These are phyloP conservation scores for Syngnathus rostellatus DNA, from an alignment of 2,797 vertebrate genomes.

Conservation along the genomic window DNA sequence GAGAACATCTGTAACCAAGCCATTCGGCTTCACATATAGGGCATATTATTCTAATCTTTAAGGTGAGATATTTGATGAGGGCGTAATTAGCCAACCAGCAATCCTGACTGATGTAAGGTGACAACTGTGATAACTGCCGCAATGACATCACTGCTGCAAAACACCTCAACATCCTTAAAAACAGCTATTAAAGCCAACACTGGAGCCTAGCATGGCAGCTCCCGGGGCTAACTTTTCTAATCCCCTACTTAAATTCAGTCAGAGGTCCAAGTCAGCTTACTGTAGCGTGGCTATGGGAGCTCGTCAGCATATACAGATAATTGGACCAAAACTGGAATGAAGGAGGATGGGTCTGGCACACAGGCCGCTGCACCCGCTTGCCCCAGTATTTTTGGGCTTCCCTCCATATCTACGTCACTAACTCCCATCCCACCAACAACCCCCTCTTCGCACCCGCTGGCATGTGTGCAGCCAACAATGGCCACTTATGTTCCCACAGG, in stretches of 20 bases:
- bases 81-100: neutral
- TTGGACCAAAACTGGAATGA: constrained; percentile 17
- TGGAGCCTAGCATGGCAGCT: neutral
- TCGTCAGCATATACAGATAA: constrained; percentile 30
- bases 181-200: neutral
- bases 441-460: constrained; percentile 24
- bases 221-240: constrained; percentile 6
- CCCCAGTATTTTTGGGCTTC: constrained; percentile 64
- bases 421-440: constrained; percentile 5
- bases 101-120: constrained; percentile 9
- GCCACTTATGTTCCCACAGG: constrained; percentile 72
- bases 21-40: neutral
- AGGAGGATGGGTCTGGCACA: constrained; percentile 14
- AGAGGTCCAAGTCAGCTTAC: constrained; percentile 8
- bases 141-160: constrained; percentile 4
- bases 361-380: constrained; percentile 25
- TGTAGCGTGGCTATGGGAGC: constrained; percentile 30
- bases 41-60: constrained; percentile 1
- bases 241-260: constrained; percentile 12
- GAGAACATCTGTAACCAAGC: neutral
- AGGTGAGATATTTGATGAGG: constrained; percentile 11
- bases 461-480: constrained; percentile 61
- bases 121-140: constrained; percentile 6
- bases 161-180: neutral
- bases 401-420: constrained; percentile 59